Base-by-base conservation (phyloP, 2,888 invertebrate genomes). In the Philhelius pedissequus region DNA sequence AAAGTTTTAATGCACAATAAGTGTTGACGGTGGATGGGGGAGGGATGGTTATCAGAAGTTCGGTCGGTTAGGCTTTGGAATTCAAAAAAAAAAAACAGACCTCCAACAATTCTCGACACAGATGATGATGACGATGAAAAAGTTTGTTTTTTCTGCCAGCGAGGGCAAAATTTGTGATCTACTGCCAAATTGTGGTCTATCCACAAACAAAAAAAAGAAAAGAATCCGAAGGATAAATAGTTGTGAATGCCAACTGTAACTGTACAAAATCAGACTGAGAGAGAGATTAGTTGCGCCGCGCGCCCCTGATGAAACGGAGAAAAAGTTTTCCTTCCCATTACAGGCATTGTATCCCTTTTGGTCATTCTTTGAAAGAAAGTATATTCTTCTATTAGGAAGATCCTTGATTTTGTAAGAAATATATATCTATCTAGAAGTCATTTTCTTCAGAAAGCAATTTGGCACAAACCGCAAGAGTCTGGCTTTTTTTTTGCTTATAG, bases 141-240 rank as follows among this genome's bases (percentile, higher is more conserved):
- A 54, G 27, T 30, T 56, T 56, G 30, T 30, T 20, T 15, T 2
- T 30, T 20, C 43, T 9, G n/a, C 25, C 50, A 40, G 40, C 25
- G 30, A 27, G 15, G n/a, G 11, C 4, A 22, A 56, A 62, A 40
- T 64, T 20, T 75, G 32, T 64, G 80, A 80, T 58, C 66, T 50
- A 80, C 66, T 84, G 84, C 84, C 80, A 75, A 84, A 80, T 80
- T 52, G 43, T 70, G 79, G 64, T 70, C 64, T 71, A 48, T 22
- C 64, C 38, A n/a, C 18, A 27, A 43, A 25, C 8, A 43, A 15
- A 13, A 32, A 64, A 32, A 30, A n/a, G 9, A 25, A 9, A 20
- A 45, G n/a, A 22, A 48, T 3, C 8, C 22, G 32, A 64, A 45
- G 45, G 32, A 64, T 64, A 48, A 56, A 64, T 64, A 48, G 20